Conservation (phyloP, 2,797 vertebrate species). For the Bryconaethiops microstoma region DNA sequence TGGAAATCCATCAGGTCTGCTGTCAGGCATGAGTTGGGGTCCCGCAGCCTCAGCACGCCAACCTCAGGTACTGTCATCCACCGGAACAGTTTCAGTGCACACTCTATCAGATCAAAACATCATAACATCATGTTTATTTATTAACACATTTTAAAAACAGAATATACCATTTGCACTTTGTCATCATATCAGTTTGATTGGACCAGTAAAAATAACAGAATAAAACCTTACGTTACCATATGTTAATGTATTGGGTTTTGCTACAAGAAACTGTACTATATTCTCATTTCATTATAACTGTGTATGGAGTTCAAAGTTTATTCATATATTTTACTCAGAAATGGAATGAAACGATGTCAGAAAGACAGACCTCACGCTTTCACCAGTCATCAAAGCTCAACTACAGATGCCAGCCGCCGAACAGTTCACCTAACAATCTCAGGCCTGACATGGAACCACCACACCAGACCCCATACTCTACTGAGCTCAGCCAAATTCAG, state of each 20-base stretch:
- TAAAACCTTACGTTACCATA: neutral
- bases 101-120: too few species aligned
- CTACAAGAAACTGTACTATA: too few species aligned
- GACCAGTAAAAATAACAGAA: neutral
- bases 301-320: too few species aligned
- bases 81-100: neutral
- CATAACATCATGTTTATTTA: neutral
- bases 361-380: neutral
- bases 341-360: neutral
- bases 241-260: neutral
- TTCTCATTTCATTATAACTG: too few species aligned
- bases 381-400: constrained; percentile 1
- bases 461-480: neutral
- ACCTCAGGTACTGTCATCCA: constrained; percentile 24
- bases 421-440: neutral
- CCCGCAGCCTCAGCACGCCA: constrained; percentile 7
- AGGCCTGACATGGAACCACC: constrained; percentile 10
- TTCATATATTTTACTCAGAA: neutral
- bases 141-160: neutral
- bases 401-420: constrained; percentile 13
- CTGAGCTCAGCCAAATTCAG: constrained; percentile 13
- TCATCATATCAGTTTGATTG: too few species aligned
- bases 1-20: constrained; percentile 11
- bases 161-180: too few species aligned
- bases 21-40: constrained; percentile 53